Base-by-base conservation (phyloP, 2,888 invertebrate species). In the Dolichomitus sp. region DNA sequence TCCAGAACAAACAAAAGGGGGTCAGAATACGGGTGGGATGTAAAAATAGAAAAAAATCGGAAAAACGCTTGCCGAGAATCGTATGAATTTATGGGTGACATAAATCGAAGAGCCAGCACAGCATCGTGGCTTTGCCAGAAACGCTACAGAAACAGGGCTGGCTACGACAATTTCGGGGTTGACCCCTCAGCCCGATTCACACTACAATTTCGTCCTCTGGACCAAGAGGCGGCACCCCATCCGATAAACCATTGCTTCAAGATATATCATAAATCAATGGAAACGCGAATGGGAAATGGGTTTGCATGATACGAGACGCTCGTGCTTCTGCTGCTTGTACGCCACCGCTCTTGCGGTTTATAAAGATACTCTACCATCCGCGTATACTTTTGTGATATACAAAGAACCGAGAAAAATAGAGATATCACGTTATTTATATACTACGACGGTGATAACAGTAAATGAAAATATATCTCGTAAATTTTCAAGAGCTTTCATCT, bases 21-120 rank as follows among this genome's bases (percentile, higher is more conserved):
- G 19, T 40, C 61, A 70, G 76, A 17, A 68, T 81, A 65, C 81
- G 70, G 12, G 33, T 23, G 37, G 63, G 52, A 45, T 68, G 30
- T 63, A 81, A 70, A 70, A 70, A 85, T 83, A 82, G 84, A 83
- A 84, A 86, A n/a, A 87, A 88, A 90, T 89, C 87, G 90, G 88
- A 88, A 90, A 92, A 90, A 87, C 85, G 86, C 87, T 88, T 85
- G 87, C 69, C 68, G 87, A 88, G 89, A 91, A 90, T 91, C 89
- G 89, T 89, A 91, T 91, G 91, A 92, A 93, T 93, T 93, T 93
- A 93, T 92, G 91, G 87, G 85, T 84, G 84, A 87, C 92, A 92
- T 93, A 93, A 93, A 93, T 93, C 89, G 88, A 89, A 81, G 78
- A 88, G 88, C 87, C 88, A 59, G 19, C 42, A 19, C 57, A 72